Evolutionary conservation across 1,140 invertebrate species (phyloP), one percentile per base, ranked within the genome.

Genomic region (Diorhabda carinulata): DNA sequence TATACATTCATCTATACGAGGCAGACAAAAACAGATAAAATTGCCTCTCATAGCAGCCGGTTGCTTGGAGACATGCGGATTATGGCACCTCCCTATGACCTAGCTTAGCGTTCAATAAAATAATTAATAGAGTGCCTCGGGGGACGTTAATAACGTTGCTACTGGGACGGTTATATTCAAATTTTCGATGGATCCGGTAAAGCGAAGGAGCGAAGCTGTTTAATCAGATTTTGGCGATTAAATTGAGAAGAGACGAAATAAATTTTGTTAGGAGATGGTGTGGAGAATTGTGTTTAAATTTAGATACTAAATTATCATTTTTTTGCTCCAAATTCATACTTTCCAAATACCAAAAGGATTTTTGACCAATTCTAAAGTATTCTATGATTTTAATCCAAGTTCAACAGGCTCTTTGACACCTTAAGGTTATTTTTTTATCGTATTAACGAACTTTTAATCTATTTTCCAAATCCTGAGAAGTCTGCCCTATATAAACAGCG

Each of bases 101-200:
- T 63, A 64, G 69, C 65, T 68, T 69, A 72, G 69, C 75, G 73
- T 73, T 76, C 77, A 74, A 78, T 78, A 78, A 78, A 78, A 78
- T 78, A 78, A 78, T 78, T 78, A 78, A 78, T 78, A 78, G 77
- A 68, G 68, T 69, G 72, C 69, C 76, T 73, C 70, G 68, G 76
- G 76, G 73, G 70, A 72, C 68, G 57, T 52, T 58, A 44, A 67
- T 58, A 68, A 71, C 67, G 66, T 63, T 4, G 67, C 62, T 72
- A 68, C 52, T 63, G 68, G 66, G 68, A 62, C 70, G 73, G 67
- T 74, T 74, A 76, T 75, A 77, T 78, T 78, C 75, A 78, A 75
- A 78, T 78, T 78, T 77, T 68, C 67, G 47, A 52, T 52, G 47
- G 47, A 52, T 52, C 47, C 47, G 6, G 47, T 52, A 52, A 52